A percentile compares a stretch with the other conserved stretches of the same genome.
Evolutionary conservation across 2,113 vertebrate genomes (phyloP).

Genomic region (Charina bottae): DNA sequence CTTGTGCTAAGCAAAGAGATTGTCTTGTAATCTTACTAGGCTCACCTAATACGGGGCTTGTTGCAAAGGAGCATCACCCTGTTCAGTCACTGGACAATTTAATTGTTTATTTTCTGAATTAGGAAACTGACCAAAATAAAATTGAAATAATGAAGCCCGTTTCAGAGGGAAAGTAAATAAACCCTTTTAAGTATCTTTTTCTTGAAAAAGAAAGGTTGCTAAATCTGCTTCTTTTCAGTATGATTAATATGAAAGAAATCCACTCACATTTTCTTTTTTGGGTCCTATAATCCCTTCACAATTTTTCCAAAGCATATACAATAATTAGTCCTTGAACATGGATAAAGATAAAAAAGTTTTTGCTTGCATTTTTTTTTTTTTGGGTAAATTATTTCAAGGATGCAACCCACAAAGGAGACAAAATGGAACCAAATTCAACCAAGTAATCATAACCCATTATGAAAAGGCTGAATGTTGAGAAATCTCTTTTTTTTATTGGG

Average conservation of each 20-base stretch:
- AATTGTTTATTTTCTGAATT: neutral
- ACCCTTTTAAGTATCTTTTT: neutral
- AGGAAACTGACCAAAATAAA: neutral
- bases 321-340: neutral
- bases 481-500: neutral
- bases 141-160: neutral
- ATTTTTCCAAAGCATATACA: neutral
- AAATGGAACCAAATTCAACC: neutral
- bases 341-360: conserved; percentile 49
- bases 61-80: neutral
- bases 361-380: conserved; percentile 62
- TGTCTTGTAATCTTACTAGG: neutral
- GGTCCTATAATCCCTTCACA: conserved; percentile 22
- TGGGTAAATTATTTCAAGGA: conserved; percentile 44
- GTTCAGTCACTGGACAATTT: neutral
- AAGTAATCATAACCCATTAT: neutral
- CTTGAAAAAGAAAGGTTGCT: neutral
- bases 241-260: neutral
- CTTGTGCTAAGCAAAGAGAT: neutral
- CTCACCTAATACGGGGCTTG: neutral
- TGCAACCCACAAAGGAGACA: neutral
- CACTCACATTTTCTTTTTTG: neutral
- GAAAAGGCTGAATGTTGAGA: neutral
- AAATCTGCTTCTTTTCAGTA: neutral
- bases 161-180: neutral